Conservation (phyloP, 1,140 invertebrate species). For the Phymorhynchus buccinoides region DNA sequence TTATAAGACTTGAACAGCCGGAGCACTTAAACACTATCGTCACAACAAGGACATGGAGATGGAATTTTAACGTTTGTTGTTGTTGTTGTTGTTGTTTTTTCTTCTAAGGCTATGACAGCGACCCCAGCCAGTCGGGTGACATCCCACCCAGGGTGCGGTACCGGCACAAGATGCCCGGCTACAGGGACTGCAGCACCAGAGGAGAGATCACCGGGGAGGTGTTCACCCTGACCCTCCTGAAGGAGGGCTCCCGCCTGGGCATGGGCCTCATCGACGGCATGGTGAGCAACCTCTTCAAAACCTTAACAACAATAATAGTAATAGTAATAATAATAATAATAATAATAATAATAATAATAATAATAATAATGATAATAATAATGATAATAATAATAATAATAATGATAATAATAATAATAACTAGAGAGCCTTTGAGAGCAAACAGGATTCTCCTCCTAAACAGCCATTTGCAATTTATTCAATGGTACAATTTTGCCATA, state of each 20-base stretch:
- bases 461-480: too few species aligned
- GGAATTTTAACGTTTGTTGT: too few species aligned
- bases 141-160: slow-evolving; percentile 21
- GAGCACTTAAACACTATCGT: too few species aligned
- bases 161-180: slow-evolving; percentile 33
- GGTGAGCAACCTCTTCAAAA: slow-evolving; percentile 56
- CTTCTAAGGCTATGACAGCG: slow-evolving; percentile 5
- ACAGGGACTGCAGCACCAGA: slow-evolving; percentile 11
- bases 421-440: too few species aligned
- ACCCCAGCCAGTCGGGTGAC: slow-evolving; percentile 26
- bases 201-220: slow-evolving; percentile 47
- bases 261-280: slow-evolving; percentile 60
- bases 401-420: background rate
- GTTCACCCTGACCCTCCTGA: slow-evolving; percentile 52
- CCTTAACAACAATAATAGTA: too few species aligned
- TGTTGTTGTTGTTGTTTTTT: too few species aligned
- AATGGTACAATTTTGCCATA: too few species aligned
- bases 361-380: background rate
- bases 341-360: background rate
- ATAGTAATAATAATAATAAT: background rate
- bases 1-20: too few species aligned
- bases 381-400: background rate
- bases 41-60: too few species aligned
- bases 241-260: slow-evolving; percentile 50
- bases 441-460: too few species aligned